These are phyloP conservation scores for Lepidurus packardi DNA, from an alignment of 1,140 invertebrate species.

Conservation along the genomic window DNA sequence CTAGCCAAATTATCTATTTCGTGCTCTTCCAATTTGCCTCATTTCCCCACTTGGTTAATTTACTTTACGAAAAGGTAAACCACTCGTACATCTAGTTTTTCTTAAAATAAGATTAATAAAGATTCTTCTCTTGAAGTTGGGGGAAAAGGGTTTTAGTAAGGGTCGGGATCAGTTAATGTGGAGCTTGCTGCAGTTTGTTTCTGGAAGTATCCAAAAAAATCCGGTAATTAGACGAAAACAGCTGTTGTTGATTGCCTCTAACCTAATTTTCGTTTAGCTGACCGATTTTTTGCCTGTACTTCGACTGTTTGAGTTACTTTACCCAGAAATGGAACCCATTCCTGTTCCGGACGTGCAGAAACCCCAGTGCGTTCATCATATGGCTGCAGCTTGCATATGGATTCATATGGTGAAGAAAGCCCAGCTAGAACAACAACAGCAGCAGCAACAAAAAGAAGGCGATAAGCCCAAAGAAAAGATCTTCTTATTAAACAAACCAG, in stretches of 20 bases:
- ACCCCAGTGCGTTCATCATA: slow-evolving; percentile 76
- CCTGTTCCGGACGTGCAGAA: slow-evolving; percentile 82
- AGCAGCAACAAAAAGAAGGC: slow-evolving; percentile 67
- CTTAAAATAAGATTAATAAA: slow-evolving; percentile 31
- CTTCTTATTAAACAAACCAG: slow-evolving; percentile 17
- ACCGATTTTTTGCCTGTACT: slow-evolving; percentile 85
- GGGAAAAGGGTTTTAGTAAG: slow-evolving; percentile 71
- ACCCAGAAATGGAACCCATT: slow-evolving; percentile 83
- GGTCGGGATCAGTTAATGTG: slow-evolving; percentile 94
- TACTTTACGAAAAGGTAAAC: slow-evolving; percentile 73
- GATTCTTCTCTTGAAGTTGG: slow-evolving; percentile 51
- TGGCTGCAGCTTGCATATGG: slow-evolving; percentile 93
- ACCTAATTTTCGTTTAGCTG: slow-evolving; percentile 48
- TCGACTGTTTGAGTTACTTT: slow-evolving; percentile 84
- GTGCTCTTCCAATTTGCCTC: slow-evolving; percentile 89
- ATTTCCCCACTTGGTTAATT: slow-evolving; percentile 85
- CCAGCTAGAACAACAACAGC: slow-evolving; percentile 40
- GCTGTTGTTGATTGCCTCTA: not conserved
- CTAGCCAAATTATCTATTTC: slow-evolving; percentile 92
- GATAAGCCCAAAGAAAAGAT: slow-evolving; percentile 44
- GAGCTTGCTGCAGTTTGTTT: slow-evolving; percentile 94
- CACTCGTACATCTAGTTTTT: not conserved
- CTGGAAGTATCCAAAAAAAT: slow-evolving; percentile 92
- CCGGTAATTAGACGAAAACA: slow-evolving; percentile 52
- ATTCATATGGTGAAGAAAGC: slow-evolving; percentile 92